A percentile compares a stretch with the other conserved stretches of the same genome.
Evolutionary conservation across 2,797 vertebrate genomes (phyloP).

Genomic region (Siniperca obscura): DNA sequence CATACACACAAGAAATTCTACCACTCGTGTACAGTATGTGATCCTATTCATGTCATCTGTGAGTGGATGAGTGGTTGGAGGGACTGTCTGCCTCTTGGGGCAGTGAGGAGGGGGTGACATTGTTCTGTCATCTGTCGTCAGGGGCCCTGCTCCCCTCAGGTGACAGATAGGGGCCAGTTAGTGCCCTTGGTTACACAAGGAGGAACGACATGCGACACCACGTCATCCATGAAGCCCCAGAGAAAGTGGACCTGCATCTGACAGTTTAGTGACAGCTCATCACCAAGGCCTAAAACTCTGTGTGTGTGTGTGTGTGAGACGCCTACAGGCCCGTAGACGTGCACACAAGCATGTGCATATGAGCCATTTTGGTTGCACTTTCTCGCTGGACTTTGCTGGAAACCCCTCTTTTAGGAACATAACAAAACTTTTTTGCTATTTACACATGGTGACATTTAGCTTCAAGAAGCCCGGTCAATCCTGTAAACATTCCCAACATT

Average conservation of each 20-base stretch:
- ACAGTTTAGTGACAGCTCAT: constrained; percentile 9
- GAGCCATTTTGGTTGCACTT: constrained; percentile 51
- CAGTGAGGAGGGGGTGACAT: constrained; percentile 36
- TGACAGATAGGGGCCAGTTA: constrained; percentile 51
- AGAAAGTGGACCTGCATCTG: constrained; percentile 44
- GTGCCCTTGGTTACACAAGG: constrained; percentile 24
- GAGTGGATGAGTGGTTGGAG: constrained; percentile 46
- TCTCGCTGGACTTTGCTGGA: constrained; percentile 40
- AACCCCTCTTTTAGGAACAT: constrained; percentile 53
- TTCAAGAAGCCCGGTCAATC: constrained; percentile 63
- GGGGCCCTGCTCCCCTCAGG: constrained; percentile 37
- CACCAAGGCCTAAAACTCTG: neutral
- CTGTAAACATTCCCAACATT: constrained; percentile 81
- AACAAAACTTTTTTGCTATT: constrained; percentile 62
- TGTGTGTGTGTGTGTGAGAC: neutral
- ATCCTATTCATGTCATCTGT: constrained; percentile 44
- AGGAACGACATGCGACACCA: constrained; percentile 15
- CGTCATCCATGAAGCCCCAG: constrained; percentile 22
- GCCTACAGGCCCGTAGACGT: neutral
- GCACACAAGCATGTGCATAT: neutral
- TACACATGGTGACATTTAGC: constrained; percentile 70
- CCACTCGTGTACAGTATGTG: constrained; percentile 8
- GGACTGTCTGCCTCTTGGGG: constrained; percentile 30
- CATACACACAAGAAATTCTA: neutral
- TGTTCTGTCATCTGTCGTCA: constrained; percentile 69